Evolutionary conservation across 2,888 invertebrate genomes (phyloP), one percentile per base, ranked within the genome.

Genomic region (Netelia fuscicornis): DNA sequence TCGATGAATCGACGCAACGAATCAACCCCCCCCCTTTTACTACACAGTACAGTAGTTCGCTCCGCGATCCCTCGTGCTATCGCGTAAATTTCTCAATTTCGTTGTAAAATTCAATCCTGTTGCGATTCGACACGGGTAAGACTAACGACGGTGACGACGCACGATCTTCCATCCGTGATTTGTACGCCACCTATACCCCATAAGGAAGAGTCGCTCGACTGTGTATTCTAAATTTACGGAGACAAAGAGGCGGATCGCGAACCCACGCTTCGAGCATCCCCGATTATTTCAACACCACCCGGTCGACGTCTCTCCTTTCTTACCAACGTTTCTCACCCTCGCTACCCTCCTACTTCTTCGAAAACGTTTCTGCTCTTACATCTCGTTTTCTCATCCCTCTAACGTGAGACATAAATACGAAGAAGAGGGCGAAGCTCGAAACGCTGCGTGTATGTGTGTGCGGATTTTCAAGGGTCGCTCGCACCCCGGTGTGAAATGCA

Each of bases 241-340:
- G 42, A 83, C 52, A 48, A 62, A 65, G 68, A 74, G 68, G 68
- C 52, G 78, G 62, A 78, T 67, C 5, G 17, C 65, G 72, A 80
- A 30, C 30, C 20, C 67, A 71, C 76, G 71, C 76, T 76, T 76
- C 65, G 30, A 81, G 84, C 76, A 76, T 84, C 65, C 17, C 52
- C 76, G 84, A 84, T 80, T 84, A 84, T 84, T 81, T 80, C 76
- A 65, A 81, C 76, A 77, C 65, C 67, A 76, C 60, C 67, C 20
- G 25, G 54, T 56, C 62, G 52, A 30, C 54, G 48, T 62, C 75
- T 20, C 42, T 48, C 67, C 23, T 48, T n/a, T 48, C 54, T 20
- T n/a, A 56, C 56, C 54, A 42, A 52, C 30, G 60, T 23, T 54
- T 42, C 75, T 11, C 44, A 20, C 42, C 9, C 2, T 10, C 20